Evolutionary conservation across 2,888 invertebrate genomes (phyloP).

Genomic region (Nemapogon koenigi): DNA sequence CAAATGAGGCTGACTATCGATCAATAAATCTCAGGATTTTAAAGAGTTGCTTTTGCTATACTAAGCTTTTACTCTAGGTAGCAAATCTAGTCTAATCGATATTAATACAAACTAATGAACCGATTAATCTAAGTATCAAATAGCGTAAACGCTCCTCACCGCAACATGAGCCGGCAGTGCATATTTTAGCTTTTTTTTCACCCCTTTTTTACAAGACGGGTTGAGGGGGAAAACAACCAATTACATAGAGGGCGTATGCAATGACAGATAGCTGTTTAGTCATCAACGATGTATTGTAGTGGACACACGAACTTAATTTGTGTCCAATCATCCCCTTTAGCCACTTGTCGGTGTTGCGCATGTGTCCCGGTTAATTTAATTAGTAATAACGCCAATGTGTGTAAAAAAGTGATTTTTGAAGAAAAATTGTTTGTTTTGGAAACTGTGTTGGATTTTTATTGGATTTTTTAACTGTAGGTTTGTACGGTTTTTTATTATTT

Average conservation of each 20-base stretch:
- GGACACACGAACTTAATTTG: too few relatives aligned
- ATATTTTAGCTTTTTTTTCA: too few relatives aligned
- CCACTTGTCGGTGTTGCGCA: slow-evolving; percentile 1
- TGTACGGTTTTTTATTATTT: background rate
- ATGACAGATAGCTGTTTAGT: slow-evolving; percentile 53
- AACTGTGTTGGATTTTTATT: slow-evolving; percentile 35
- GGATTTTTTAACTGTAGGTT: slow-evolving; percentile 18
- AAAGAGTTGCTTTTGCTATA: too few relatives aligned
- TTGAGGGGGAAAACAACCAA: slow-evolving; percentile 60
- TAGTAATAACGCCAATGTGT: slow-evolving; percentile 35
- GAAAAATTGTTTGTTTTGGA: background rate
- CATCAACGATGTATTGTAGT: too few relatives aligned
- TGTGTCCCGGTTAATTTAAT: slow-evolving; percentile 45
- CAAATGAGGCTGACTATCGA: too few relatives aligned
- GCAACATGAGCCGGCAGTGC: slow-evolving; percentile 18
- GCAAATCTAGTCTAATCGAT: too few relatives aligned
- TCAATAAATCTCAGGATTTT: too few relatives aligned
- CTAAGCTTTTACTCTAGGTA: too few relatives aligned
- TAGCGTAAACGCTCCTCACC: too few relatives aligned
- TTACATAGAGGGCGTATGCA: slow-evolving; percentile 53
- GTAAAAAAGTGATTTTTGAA: slow-evolving; percentile 36
- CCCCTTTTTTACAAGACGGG: slow-evolving; percentile 41
- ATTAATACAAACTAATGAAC: too few relatives aligned
- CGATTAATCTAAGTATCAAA: too few relatives aligned
- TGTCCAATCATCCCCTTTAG: too few relatives aligned